Evolutionary conservation across 2,888 invertebrate species (phyloP).

Genomic region (Caenorhabditis sp.): DNA sequence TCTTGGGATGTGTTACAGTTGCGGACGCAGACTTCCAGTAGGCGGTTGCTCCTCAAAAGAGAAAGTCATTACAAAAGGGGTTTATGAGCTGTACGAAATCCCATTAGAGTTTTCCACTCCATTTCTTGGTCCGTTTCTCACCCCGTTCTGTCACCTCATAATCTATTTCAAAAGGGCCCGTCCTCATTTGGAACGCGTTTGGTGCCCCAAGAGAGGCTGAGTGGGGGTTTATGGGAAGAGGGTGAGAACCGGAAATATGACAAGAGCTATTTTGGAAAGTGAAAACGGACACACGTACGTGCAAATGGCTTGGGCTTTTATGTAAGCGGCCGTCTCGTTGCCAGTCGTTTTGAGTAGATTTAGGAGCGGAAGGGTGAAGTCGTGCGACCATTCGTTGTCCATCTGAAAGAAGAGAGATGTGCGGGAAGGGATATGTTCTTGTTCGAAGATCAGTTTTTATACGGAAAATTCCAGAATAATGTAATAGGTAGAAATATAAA

Average conservation of each 20-base stretch:
- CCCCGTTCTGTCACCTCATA: slow-evolving; percentile 38
- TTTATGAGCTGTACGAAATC: slow-evolving; percentile 48
- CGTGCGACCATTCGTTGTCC: slow-evolving; percentile 77
- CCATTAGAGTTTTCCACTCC: slow-evolving; percentile 1
- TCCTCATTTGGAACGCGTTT: slow-evolving; percentile 47
- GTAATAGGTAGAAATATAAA: no score
- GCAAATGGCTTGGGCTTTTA: slow-evolving; percentile 72
- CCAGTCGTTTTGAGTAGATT: slow-evolving; percentile 72
- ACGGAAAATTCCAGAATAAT: no score
- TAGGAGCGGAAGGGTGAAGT: slow-evolving; percentile 76
- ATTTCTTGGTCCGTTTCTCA: neutral
- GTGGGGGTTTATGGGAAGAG: neutral
- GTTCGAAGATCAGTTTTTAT: no score
- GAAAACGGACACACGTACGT: slow-evolving; percentile 67
- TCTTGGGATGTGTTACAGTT: slow-evolving; percentile 72
- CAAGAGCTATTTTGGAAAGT: slow-evolving; percentile 33
- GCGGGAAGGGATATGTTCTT: no score
- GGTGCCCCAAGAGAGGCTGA: slow-evolving; percentile 15
- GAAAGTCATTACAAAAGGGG: neutral
- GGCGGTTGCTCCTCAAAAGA: slow-evolving; percentile 66
- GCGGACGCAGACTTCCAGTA: slow-evolving; percentile 65
- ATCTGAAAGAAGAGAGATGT: slow-evolving; percentile 55
- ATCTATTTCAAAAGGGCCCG: slow-evolving; percentile 13
- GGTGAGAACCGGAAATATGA: slow-evolving; percentile 30
- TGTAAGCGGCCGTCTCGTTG: slow-evolving; percentile 75